phyloP scores from a whole-genome alignment of 1,140 invertebrate species.

The Pemphigus obesinymphae region DNA sequence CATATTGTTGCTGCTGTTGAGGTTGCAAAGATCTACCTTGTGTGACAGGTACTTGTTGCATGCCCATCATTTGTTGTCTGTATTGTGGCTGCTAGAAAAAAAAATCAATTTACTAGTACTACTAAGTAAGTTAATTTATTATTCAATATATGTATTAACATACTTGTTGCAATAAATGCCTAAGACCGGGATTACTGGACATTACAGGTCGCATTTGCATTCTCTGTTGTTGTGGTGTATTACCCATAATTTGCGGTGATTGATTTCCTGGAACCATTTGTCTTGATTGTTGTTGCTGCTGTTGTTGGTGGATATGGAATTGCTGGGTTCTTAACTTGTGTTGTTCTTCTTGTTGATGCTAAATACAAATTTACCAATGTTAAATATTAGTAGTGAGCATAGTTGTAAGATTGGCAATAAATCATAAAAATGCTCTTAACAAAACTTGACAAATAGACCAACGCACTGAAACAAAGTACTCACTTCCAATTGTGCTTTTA shows the following conservation, averaged over 20 bases:
- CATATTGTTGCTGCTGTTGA: conserved; percentile 54
- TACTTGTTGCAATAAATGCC: conserved; percentile 66
- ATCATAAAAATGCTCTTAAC: neutral
- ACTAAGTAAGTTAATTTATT: too few species aligned
- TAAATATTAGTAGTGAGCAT: neutral
- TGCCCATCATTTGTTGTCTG: conserved; percentile 52
- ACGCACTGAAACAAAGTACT: conserved; percentile 45
- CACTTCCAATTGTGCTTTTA: conserved; percentile 67
- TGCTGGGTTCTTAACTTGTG: conserved; percentile 48
- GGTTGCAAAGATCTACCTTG: conserved; percentile 50
- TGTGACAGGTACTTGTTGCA: conserved; percentile 52
- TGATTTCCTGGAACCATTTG: conserved; percentile 45
- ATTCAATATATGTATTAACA: conserved; percentile 21
- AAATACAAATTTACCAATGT: neutral
- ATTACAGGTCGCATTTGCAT: conserved; percentile 61
- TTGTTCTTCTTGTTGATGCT: conserved; percentile 47
- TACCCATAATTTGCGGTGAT: conserved; percentile 49
- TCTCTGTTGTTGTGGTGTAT: conserved; percentile 53
- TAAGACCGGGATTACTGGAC: conserved; percentile 58
- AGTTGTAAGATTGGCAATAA: neutral
- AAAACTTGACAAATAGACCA: neutral
- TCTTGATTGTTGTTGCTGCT: conserved; percentile 47
- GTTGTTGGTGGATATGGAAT: conserved; percentile 42
- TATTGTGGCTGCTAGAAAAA: conserved; percentile 53
- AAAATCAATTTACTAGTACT: neutral